A percentile compares a stretch with the other conserved stretches of the same genome.
These are phyloP conservation scores for Capitulum mitella DNA, from an alignment of 2,888 invertebrate genomes.

Conservation along the genomic window DNA sequence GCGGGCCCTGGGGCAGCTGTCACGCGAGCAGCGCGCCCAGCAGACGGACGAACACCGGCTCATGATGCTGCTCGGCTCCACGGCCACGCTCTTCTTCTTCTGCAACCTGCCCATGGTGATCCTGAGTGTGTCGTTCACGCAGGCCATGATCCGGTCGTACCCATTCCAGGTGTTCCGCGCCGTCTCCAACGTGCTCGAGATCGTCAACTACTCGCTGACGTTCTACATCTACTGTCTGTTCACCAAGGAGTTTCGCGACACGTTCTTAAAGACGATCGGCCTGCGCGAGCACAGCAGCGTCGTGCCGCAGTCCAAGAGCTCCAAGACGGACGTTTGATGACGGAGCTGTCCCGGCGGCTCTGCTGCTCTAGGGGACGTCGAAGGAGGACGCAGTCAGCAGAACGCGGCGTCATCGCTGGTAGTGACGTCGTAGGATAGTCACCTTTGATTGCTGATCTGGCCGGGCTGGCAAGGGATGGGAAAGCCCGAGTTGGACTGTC, in stretches of 20 bases:
- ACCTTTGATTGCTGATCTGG: not conserved
- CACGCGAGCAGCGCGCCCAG: constrained; percentile 57
- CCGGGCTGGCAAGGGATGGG: not conserved
- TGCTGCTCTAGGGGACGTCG: not conserved
- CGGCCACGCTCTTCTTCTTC: constrained; percentile 56
- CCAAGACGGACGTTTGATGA: constrained; percentile 6
- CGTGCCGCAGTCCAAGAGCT: constrained; percentile 30
- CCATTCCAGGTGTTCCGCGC: constrained; percentile 59
- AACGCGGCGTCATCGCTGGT: not conserved
- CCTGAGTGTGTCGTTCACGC: constrained; percentile 58
- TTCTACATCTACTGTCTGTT: constrained; percentile 72
- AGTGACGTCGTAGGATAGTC: not conserved
- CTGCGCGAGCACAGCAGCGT: constrained; percentile 33
- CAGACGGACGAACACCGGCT: constrained; percentile 61
- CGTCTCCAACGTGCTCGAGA: constrained; percentile 63
- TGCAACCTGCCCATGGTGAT: constrained; percentile 66
- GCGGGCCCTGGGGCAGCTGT: constrained; percentile 51
- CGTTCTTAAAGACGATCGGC: constrained; percentile 56
- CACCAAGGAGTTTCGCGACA: constrained; percentile 66
- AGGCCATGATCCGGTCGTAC: constrained; percentile 54
- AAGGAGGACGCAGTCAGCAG: not conserved
- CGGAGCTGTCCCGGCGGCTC: not conserved
- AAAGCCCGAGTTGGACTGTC: no score
- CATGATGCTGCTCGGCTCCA: constrained; percentile 57
- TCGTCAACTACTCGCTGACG: constrained; percentile 67